Base-by-base conservation (phyloP, 2,113 vertebrate species). In the Odontesthes bonariensis region DNA sequence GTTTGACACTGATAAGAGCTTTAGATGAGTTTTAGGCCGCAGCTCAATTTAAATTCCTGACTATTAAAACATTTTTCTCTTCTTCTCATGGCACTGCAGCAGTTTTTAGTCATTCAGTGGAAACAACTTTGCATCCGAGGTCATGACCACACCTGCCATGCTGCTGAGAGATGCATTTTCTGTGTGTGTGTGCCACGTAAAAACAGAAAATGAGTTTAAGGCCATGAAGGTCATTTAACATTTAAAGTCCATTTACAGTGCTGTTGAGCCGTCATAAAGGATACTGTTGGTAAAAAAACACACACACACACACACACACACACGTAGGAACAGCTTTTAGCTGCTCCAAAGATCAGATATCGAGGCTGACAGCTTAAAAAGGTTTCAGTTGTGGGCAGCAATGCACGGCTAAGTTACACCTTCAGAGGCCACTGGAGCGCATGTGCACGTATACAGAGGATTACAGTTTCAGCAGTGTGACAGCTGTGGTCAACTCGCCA, bases 101-200 rank as follows among this genome's bases (percentile, higher is more conserved):
- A 82, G 40, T 74, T 85, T 80, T 82, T 57, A 16, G 42, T 68
- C 63, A 59, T 61, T 77, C 68, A 13, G 60, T 55, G 54, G 60
- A 77, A 84, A 82, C 53, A 54, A 31, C 56, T 79, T 57, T 68
- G 69, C 22, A 23, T 83, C 60, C 51, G 84, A 85, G 87, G 87
- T 89, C 82, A 71, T 27, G 82, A 87, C 83, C 85, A 62, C 80
- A 80, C 80, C 88, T 89, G 85, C 80, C 88, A 87, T 62, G 66
- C 33, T 54, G 61, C 75, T 23, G 51, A 38, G 58, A 82, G 40
- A 69, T 44, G 60, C 22, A 7, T 6, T 1, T 6, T 1, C 62
- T 31, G 61, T 35, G 49, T 49, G 19, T 49, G 6, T 20, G 32
- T 17, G 20, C 58, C n/a, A 17, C 32, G 40, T 42, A 38, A 42